Base-by-base conservation (phyloP, 2,888 invertebrate species). In the Archips xylosteana region DNA sequence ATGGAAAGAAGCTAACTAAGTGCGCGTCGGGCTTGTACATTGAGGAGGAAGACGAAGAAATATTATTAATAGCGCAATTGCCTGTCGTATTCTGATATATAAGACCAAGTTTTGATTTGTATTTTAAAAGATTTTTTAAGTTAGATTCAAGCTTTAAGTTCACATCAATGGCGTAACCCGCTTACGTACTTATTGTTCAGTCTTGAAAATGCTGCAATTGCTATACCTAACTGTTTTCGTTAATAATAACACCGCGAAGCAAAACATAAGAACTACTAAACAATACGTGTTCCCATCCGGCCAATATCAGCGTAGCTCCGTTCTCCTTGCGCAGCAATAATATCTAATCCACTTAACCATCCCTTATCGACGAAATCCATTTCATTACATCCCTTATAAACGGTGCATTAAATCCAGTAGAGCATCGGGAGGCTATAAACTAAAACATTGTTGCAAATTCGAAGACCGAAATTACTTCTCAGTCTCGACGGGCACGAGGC, bases 361-460 rank as follows among this genome's bases (percentile, higher is more conserved):
- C 84, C 87, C 86, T 81, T 74, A 80, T 80, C 82, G 80, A 82
- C 83, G 81, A 86, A 89, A 88, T 84, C 89, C 89, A 92, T 91
- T 92, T 89, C 88, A 91, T 91, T 88, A 89, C 83, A 80, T 80
- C 84, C 85, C 86, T 86, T 86, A 85, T 84, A 87, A 85, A 86
- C 82, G 85, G 84, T 89, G 88, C 89, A 89, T 83, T 81, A 83
- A 82, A 83, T 85, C 81, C 81, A 81, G 84, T 84, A 80, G 81
- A 86, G 85, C 82, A 85, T 87, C 78, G 78, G 79, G 81, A 83
- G 81, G 77, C 84, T 81, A 89, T 89, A 89, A 89, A 89, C 86
- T 86, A 82, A 85, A 86, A 92, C 91, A 91, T 87, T 87, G 91
- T 92, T 89, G 91, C 91, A 89, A 89, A 90, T 86, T 84, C 84